Evolutionary conservation across 2,797 vertebrate species (phyloP).

Genomic region (Protonibea diacanthus): DNA sequence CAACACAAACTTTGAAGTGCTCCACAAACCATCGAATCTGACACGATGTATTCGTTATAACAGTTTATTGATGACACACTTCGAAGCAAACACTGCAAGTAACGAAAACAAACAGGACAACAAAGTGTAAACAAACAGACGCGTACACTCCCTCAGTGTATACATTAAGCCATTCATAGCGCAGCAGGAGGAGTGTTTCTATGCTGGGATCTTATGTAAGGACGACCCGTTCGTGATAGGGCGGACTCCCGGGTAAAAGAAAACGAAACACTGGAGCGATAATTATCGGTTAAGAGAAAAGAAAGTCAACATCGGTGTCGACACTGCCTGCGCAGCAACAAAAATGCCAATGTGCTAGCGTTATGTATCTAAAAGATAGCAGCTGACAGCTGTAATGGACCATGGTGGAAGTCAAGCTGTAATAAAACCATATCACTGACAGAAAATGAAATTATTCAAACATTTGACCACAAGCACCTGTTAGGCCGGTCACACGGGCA

Average conservation of each 20-base stretch:
- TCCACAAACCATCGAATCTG: too few species aligned
- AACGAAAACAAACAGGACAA: neutral
- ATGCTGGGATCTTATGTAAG: neutral
- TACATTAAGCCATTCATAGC: neutral
- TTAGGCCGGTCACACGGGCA: neutral
- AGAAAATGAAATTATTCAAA: fast-evolving
- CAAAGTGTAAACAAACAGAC: neutral
- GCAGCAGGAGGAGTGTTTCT: neutral
- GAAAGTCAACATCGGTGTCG: neutral
- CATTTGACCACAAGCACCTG: fast-evolving
- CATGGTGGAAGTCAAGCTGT: neutral
- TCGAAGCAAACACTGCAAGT: neutral
- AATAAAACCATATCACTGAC: neutral
- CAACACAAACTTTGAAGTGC: too few species aligned
- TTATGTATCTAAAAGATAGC: neutral
- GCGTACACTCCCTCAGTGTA: neutral
- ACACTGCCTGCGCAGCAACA: neutral
- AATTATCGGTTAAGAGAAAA: neutral
- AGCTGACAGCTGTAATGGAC: neutral
- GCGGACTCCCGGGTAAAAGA: neutral
- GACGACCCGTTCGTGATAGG: too few species aligned
- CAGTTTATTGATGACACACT: neutral
- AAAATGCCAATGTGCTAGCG: neutral
- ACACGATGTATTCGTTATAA: too few species aligned
- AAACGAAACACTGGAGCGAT: neutral